These are phyloP conservation scores for Sturnus vulgaris DNA, from an alignment of 2,113 vertebrate species.

Conservation along the genomic window DNA sequence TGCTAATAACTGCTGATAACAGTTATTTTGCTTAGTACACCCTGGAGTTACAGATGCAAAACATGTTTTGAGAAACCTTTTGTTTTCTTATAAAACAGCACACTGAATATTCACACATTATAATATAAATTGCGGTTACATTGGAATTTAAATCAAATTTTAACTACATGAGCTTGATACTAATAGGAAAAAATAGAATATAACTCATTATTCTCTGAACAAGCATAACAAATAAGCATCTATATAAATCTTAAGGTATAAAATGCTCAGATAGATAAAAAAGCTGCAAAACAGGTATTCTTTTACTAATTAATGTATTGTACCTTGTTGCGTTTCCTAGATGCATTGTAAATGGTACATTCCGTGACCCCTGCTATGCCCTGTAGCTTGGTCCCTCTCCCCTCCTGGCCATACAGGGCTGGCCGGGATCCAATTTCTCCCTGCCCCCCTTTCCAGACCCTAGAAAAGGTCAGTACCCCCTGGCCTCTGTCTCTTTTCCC, in stretches of 20 bases:
- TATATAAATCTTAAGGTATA: neutral
- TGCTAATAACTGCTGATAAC: neutral
- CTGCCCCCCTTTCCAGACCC: no score
- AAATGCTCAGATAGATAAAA: neutral
- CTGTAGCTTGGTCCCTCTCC: no score
- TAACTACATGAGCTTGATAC: neutral
- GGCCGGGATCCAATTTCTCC: no score
- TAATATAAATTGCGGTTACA: neutral
- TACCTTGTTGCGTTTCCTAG: no score
- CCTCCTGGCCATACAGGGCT: no score
- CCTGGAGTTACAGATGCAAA: neutral
- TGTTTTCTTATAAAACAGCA: neutral
- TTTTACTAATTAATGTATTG: neutral
- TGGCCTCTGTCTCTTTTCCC: no score
- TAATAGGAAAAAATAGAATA: neutral
- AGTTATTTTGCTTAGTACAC: neutral
- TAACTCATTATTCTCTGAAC: neutral
- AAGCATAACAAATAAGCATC: neutral
- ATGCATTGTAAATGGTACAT: no score
- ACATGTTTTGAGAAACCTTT: neutral
- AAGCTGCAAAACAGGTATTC: neutral
- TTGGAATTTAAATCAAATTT: neutral
- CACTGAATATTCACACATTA: neutral
- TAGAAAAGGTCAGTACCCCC: no score
- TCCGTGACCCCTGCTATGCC: no score